Evolutionary conservation across 2,797 vertebrate species (phyloP).

Genomic region (Euphonia xanthogaster): DNA sequence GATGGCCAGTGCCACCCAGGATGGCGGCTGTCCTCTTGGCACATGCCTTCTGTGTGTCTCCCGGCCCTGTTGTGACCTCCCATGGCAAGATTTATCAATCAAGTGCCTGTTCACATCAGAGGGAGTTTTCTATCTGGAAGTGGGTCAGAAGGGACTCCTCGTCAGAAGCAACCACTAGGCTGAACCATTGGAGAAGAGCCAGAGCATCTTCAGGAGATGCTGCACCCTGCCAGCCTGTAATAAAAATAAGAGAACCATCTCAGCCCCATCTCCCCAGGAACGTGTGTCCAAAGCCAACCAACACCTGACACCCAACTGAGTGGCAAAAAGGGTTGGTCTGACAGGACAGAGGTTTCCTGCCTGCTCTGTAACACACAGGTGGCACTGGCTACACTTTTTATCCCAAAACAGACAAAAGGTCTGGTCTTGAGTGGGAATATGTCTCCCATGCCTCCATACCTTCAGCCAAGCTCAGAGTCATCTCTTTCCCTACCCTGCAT

Average conservation of each 20-base stretch:
- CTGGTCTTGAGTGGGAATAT: accelerated
- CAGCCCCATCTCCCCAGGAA: neutral
- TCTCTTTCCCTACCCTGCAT: neutral
- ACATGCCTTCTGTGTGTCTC: accelerated
- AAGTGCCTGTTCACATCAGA: neutral
- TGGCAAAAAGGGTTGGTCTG: neutral
- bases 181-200: neutral
- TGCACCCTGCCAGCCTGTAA: neutral
- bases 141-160: neutral
- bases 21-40: neutral
- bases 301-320: neutral
- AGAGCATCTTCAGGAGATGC: neutral
- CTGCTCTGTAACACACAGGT: neutral
- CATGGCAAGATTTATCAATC: neutral
- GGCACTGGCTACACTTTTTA: neutral
- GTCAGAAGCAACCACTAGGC: accelerated
- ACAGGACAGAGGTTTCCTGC: neutral
- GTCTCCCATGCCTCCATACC: neutral
- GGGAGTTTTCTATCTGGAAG: neutral
- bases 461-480: neutral
- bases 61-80: neutral
- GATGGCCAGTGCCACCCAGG: accelerated
- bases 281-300: neutral
- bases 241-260: neutral
- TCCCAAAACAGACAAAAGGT: neutral